Percentiles rank a stretch among this genome's conserved stretches.
Evolutionary conservation across 2,113 vertebrate genomes (phyloP).

Genomic region (Oryzias melastigma): DNA sequence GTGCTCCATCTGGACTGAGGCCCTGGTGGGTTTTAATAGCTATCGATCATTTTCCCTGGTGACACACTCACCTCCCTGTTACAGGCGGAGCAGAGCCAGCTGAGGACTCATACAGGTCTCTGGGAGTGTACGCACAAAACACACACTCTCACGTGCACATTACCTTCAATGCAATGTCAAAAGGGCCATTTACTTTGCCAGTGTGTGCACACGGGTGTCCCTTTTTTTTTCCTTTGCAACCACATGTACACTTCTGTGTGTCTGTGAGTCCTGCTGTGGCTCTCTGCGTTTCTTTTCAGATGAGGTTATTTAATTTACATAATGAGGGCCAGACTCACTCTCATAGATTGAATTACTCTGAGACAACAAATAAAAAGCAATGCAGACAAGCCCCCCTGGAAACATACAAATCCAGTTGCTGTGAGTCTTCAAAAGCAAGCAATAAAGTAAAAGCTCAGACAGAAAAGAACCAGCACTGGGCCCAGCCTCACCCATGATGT

Average conservation of each 20-base stretch:
- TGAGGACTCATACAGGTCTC: conserved; percentile 51
- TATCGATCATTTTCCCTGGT: conserved; percentile 73
- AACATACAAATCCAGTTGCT: conserved; percentile 46
- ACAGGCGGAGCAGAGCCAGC: conserved; percentile 53
- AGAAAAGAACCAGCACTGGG: conserved; percentile 23
- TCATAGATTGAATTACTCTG: conserved; percentile 71
- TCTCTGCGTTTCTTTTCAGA: conserved; percentile 60
- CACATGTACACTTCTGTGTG: conserved; percentile 3
- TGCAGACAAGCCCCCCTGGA: conserved; percentile 45
- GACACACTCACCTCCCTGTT: conserved; percentile 68
- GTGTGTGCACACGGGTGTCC: conserved; percentile 23
- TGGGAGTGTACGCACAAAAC: conserved; percentile 8
- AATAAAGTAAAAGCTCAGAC: conserved; percentile 16
- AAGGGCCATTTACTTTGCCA: conserved; percentile 45
- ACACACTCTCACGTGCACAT: conserved; percentile 16
- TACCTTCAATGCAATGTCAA: conserved; percentile 39
- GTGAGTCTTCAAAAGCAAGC: conserved; percentile 17
- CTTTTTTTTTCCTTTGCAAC: background rate
- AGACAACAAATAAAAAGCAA: conserved; percentile 71
- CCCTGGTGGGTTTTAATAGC: conserved; percentile 71
- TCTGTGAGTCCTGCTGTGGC: conserved; percentile 38
- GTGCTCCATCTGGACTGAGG: conserved; percentile 61
- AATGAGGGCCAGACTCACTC: conserved; percentile 72
- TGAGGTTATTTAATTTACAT: conserved; percentile 75
- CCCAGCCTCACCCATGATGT: conserved; percentile 55